Conservation (phyloP, 2,797 vertebrate genomes). For the Helostoma temminkii region DNA sequence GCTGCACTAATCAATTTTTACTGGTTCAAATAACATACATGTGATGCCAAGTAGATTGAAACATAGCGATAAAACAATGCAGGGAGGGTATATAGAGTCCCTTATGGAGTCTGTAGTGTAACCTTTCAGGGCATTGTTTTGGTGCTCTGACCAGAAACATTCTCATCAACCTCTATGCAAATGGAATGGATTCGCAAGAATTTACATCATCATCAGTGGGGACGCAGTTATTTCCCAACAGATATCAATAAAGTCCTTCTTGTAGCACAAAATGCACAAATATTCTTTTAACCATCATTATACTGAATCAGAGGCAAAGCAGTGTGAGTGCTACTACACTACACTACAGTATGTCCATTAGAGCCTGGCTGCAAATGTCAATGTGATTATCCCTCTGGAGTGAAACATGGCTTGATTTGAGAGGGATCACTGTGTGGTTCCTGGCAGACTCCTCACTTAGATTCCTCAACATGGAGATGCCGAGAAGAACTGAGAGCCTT, state of each 20-base stretch:
- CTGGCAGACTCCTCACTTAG: slow-evolving; percentile 50
- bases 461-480: slow-evolving; percentile 50
- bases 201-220: too few species aligned
- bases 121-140: not conserved
- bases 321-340: not conserved
- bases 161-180: not conserved
- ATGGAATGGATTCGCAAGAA: too few species aligned
- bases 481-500: slow-evolving; percentile 48
- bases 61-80: too few species aligned
- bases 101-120: too few species aligned
- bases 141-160: not conserved
- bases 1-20: too few species aligned
- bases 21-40: too few species aligned
- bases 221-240: too few species aligned
- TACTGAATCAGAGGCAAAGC: not conserved
- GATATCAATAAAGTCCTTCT: too few species aligned
- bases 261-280: not conserved
- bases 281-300: not conserved
- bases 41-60: too few species aligned
- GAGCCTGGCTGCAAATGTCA: slow-evolving; percentile 7
- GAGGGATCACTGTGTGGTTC: slow-evolving; percentile 41
- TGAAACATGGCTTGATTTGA: slow-evolving; percentile 37
- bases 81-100: too few species aligned
- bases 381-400: slow-evolving; percentile 17
- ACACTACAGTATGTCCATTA: not conserved